Conservation (phyloP, 1,140 invertebrate species). For the Idris sp. region DNA sequence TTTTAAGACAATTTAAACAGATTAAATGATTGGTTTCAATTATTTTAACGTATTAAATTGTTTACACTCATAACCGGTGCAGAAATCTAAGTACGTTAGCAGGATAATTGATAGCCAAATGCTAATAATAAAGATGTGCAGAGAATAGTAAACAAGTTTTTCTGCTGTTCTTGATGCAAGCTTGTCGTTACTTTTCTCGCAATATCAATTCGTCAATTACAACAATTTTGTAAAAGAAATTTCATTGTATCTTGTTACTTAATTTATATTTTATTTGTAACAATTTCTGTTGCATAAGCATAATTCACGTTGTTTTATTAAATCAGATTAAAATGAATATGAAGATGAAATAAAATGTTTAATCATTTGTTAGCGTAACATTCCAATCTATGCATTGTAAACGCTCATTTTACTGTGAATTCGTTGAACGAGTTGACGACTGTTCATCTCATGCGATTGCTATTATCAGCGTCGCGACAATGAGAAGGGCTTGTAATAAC, state of each 20-base stretch:
- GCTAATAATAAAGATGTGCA: conserved; percentile 74
- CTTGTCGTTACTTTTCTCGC: conserved; percentile 11
- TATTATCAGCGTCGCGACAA: conserved; percentile 52
- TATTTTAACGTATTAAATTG: neutral
- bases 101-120: conserved; percentile 73
- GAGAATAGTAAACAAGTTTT: conserved; percentile 73
- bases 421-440: conserved; percentile 48
- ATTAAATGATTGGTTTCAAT: no score
- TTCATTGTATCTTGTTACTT: neutral
- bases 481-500: conserved; percentile 52
- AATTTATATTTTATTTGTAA: no score
- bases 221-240: conserved; percentile 8
- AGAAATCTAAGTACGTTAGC: conserved; percentile 24
- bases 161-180: conserved; percentile 23
- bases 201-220: conserved; percentile 2
- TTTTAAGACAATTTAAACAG: no score
- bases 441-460: conserved; percentile 49
- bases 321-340: conserved; percentile 1
- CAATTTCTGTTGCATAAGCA: no score
- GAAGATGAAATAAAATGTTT: conserved; percentile 20
- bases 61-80: neutral
- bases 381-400: conserved; percentile 41
- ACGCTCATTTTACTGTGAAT: conserved; percentile 49
- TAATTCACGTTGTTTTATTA: neutral
- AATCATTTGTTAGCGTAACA: conserved; percentile 48